Base-by-base conservation (phyloP, 2,113 vertebrate species). In the Anhinga anhinga region DNA sequence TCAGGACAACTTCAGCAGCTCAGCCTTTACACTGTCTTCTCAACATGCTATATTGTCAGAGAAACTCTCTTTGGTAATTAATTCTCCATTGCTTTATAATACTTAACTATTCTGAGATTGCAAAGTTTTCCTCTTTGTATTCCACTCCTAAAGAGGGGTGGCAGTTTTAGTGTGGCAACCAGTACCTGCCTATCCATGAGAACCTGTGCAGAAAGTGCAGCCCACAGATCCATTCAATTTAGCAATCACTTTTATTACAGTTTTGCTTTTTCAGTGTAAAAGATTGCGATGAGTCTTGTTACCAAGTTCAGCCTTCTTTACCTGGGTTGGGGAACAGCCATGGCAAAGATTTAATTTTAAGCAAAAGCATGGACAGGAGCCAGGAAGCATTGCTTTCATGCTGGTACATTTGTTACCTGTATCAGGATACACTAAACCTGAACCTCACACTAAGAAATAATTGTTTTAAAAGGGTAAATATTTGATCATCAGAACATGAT, bases 391-490 rank as follows among this genome's bases (percentile, higher is more conserved):
- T 93, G 59, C 44, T 78, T 71, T 87, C 20, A 7, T 82, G 8
- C 69, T 38, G 67, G 4, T 55, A 25, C 74, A 73, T 77, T 91
- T 81, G 59, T 88, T 82, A 38, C 50, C 42, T 76, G 45, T 56
- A 52, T 53, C 11, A 34, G 72, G 63, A 72, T 92, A 70, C 84
- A 38, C 82, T 65, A 42, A 61, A 80, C 49, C 27, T 72, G 90
- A 93, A 74, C 77, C 40, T 63, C 74, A 81, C 58, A 73, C 55
- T 59, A 22, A 65, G 67, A 88, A 95, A 65, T 69, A 86, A 62
- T 94, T 74, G 61, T 56, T 93, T 65, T 56, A 3, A 49, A 81
- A 89, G 82, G 66, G 77, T 83, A 95, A 96, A 93, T 96, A 94
- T 97, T 97, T 96, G 79, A 81, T 91, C 15, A 16, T 86, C 34